phyloP scores from a whole-genome alignment of 2,888 invertebrate genomes.

The Microplitis manilae region DNA sequence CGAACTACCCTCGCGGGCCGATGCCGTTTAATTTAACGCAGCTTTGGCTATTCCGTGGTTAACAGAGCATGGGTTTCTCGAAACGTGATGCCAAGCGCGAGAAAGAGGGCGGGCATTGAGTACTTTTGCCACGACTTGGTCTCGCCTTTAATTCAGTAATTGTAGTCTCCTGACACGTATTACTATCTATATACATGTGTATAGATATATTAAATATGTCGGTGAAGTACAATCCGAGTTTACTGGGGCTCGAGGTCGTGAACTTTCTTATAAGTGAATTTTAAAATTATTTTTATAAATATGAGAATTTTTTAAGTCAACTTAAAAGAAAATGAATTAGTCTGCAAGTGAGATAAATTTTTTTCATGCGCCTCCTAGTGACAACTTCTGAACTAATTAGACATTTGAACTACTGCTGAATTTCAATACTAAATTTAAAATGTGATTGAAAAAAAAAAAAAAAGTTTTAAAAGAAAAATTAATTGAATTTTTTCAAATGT shows the following conservation, averaged over 20 bases:
- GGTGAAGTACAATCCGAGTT: not conserved
- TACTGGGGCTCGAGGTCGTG: not conserved
- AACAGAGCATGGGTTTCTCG: not conserved
- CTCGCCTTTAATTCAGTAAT: constrained; percentile 71
- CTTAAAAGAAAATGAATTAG: no score
- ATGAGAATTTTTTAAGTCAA: no score
- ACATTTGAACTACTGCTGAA: no score
- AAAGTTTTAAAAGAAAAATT: no score
- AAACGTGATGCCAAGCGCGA: constrained; percentile 42
- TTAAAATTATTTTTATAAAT: no score
- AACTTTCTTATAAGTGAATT: not conserved
- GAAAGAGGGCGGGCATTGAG: constrained; percentile 60
- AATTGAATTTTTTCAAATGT: no score
- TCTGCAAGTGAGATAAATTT: no score
- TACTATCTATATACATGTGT: constrained; percentile 35
- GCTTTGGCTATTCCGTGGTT: not conserved
- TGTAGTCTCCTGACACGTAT: constrained; percentile 67
- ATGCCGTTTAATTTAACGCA: not conserved
- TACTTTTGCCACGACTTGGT: constrained; percentile 67
- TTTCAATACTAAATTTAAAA: no score
- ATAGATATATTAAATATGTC: not conserved
- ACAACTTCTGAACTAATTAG: no score
- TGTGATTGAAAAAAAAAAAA: no score
- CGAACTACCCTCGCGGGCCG: constrained; percentile 12
- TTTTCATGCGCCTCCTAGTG: no score